A percentile compares a stretch with the other conserved stretches of the same genome.
phyloP scores from a whole-genome alignment of 1,140 invertebrate species.

The Papilio helenus region DNA sequence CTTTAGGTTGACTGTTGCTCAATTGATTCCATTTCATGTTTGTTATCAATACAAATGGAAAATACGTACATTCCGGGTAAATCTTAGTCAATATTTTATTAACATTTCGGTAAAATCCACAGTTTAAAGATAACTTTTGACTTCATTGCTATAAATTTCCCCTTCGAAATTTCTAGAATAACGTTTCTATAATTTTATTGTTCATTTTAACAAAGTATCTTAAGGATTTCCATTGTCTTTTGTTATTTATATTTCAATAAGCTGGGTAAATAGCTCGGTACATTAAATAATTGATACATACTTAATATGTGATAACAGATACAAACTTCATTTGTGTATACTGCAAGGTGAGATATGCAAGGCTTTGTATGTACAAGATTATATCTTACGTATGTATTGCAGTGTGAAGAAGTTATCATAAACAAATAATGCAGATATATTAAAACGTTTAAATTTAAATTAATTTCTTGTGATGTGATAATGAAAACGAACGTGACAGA shows the following conservation, averaged over 20 bases:
- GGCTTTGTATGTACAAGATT: constrained; percentile 1
- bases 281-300: background rate
- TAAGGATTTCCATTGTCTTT: constrained; percentile 2
- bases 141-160: background rate
- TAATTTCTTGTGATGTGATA: constrained; percentile 14
- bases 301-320: background rate
- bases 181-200: background rate
- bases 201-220: background rate
- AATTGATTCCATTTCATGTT: background rate
- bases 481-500: background rate
- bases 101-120: background rate
- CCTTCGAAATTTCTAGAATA: background rate
- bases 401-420: constrained; percentile 9
- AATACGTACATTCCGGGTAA: background rate
- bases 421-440: constrained; percentile 21
- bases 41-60: background rate
- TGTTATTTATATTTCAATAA: constrained; percentile 10
- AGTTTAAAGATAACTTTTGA: background rate
- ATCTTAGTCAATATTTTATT: background rate
- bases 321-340: background rate
- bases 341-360: background rate
- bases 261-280: background rate
- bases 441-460: background rate
- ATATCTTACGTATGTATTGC: background rate
- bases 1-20: no score